Evolutionary conservation across 92 coral and sea anemone species (phyloP).

Genomic region (Micromussa lordhowensis): DNA sequence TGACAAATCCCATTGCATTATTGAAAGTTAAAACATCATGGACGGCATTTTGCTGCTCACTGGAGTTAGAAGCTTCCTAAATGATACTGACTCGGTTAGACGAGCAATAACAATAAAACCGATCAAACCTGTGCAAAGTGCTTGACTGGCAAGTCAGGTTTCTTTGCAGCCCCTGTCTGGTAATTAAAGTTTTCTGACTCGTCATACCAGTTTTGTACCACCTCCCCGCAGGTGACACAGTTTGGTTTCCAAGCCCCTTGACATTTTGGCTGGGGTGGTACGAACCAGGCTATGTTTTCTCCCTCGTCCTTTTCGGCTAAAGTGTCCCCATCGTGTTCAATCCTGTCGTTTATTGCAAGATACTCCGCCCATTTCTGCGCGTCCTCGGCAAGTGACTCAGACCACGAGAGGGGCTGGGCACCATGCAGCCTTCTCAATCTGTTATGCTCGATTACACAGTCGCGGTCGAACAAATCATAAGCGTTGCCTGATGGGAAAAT

Average conservation of each 20-base stretch:
- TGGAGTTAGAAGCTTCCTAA: too few species aligned
- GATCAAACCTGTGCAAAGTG: constrained; percentile 88
- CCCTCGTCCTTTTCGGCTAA: constrained; percentile 73
- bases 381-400: constrained; percentile 74
- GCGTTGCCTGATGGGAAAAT: constrained; percentile 7
- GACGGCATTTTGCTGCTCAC: too few species aligned
- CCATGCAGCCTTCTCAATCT: constrained; percentile 78
- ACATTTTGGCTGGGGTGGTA: constrained; percentile 84
- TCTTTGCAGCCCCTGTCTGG: constrained; percentile 61
- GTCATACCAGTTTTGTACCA: constrained; percentile 86
- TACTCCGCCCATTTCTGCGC: constrained; percentile 93
- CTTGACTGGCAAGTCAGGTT: constrained; percentile 56
- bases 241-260: constrained; percentile 52
- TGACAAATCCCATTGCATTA: too few species aligned
- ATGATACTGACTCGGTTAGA: background rate
- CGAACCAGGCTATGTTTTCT: constrained; percentile 88
- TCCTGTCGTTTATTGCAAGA: constrained; percentile 72
- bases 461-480: constrained; percentile 71
- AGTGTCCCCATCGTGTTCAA: constrained; percentile 74
- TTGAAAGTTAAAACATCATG: too few species aligned
- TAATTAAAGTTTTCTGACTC: constrained; percentile 79
- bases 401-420: constrained; percentile 82
- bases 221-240: constrained; percentile 79
- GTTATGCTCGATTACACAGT: constrained; percentile 86
- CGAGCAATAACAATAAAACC: background rate